Base-by-base conservation (phyloP, 2,113 vertebrate species). In the Varanus salvator region DNA sequence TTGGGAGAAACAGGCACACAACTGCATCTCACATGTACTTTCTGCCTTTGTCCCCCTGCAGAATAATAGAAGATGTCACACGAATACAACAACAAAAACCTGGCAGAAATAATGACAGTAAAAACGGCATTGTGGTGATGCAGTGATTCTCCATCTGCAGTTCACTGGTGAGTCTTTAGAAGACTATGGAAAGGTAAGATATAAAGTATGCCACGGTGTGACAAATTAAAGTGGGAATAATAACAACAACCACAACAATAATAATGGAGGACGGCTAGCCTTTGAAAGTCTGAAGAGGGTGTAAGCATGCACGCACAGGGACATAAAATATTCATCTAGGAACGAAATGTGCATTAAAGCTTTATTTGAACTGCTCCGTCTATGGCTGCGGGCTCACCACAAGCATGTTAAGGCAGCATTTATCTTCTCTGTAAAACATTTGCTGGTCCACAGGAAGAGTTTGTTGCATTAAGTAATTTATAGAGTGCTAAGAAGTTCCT, bases 401-500 rank as follows among this genome's bases (percentile, higher is more conserved):
- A 95, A 87, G 82, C 91, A 90, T 92, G 93, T 93, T 95, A 92
- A 95, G 93, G 94, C 94, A 93, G 88, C 89, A 29, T 94, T 94
- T 94, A 93, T 84, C 81, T 95, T 90, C 88, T 95, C 95, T 95
- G 91, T 95, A 94, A 96, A 95, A 95, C 94, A 95, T 96, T 72
- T 84, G 91, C 95, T 95, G 96, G 95, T 95, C 95, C 95, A 95
- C 97, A 97, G 97, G 97, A 97, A 97, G 97, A 95, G 94, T 97
- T 97, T 94, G 96, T 95, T 95, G 96, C 95, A 93, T 97, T 97
- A 97, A 97, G 97, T 97, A 97, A 97, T 97, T 97, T 97, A 97
- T 97, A 96, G 96, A 96, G 97, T 97, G 97, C 95, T 97, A 97
- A 97, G 97, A 97, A 97, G 97, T 97, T 97, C 97, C 96, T 97